A percentile compares a stretch with the other conserved stretches of the same genome.
phyloP scores from a whole-genome alignment of 2,888 invertebrate genomes.

The Ceraclea dissimilis region DNA sequence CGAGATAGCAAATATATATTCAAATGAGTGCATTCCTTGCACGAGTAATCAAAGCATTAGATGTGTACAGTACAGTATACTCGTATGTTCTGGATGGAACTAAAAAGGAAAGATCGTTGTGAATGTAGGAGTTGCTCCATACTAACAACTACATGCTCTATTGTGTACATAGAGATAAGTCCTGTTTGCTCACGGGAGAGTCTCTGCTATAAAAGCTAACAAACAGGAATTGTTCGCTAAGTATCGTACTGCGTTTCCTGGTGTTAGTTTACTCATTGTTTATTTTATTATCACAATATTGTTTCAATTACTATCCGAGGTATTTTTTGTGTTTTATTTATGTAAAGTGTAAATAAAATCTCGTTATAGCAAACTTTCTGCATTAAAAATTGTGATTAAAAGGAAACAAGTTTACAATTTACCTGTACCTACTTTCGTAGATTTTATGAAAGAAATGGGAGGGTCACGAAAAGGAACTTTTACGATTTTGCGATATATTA shows the following conservation, averaged over 20 bases:
- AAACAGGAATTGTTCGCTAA: background rate
- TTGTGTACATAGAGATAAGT: background rate
- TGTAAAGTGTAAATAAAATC: too few species aligned
- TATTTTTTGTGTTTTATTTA: too few species aligned
- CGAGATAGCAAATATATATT: constrained; percentile 2
- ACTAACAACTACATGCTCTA: background rate
- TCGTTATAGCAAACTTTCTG: too few species aligned
- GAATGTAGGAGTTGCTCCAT: background rate
- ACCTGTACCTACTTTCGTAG: too few species aligned
- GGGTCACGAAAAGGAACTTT: too few species aligned
- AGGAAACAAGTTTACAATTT: too few species aligned
- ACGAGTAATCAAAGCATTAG: background rate
- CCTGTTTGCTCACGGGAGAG: background rate
- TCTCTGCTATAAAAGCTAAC: background rate
- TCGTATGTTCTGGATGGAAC: too few species aligned
- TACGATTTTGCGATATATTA: too few species aligned
- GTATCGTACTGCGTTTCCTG: background rate
- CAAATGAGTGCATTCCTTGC: constrained; percentile 2
- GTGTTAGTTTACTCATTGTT: background rate
- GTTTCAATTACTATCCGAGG: too few species aligned
- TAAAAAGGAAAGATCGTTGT: background rate
- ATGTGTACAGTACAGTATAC: background rate
- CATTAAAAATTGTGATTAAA: too few species aligned
- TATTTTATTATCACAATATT: too few species aligned
- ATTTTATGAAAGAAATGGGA: too few species aligned